Conservation (phyloP, 2,797 vertebrate species). For the Nyctibius grandis region DNA sequence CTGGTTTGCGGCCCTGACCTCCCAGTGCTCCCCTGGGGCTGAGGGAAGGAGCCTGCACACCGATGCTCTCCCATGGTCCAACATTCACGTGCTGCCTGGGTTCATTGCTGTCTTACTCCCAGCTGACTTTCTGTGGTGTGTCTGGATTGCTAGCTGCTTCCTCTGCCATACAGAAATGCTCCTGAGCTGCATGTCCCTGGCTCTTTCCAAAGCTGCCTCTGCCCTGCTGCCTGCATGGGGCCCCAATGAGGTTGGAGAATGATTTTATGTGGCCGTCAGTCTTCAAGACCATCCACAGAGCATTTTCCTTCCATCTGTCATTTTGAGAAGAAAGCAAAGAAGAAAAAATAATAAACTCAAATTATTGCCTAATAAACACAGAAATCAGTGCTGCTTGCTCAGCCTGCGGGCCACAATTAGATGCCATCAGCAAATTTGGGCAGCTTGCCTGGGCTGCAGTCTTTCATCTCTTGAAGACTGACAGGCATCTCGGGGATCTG, state of each 20-base stretch:
- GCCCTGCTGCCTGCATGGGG: neutral
- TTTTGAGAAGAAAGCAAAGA: constrained; percentile 36
- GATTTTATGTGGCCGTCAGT: constrained; percentile 4
- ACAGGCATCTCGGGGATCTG: neutral
- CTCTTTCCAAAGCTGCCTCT: neutral
- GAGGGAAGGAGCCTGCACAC: neutral
- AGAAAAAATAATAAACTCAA: constrained; percentile 48
- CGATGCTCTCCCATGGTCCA: neutral
- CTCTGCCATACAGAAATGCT: neutral
- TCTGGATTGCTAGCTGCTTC: neutral
- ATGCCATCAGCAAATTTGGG: constrained; percentile 60
- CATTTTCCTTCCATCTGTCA: constrained; percentile 54
- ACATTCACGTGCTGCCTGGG: neutral
- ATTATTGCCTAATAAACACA: constrained; percentile 58
- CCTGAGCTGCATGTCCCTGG: neutral
- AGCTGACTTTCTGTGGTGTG: neutral
- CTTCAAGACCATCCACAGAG: constrained; percentile 18
- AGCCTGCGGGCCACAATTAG: constrained; percentile 54
- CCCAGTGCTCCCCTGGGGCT: neutral
- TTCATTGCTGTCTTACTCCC: neutral
- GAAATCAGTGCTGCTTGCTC: constrained; percentile 54
- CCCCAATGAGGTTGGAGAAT: neutral
- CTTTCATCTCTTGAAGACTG: constrained; percentile 39
- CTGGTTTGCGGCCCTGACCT: fast-evolving
- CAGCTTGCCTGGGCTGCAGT: constrained; percentile 54